A percentile compares a stretch with the other conserved stretches of the same genome.
Evolutionary conservation across 2,797 vertebrate species (phyloP).

Genomic region (Moxostoma hubbsi): DNA sequence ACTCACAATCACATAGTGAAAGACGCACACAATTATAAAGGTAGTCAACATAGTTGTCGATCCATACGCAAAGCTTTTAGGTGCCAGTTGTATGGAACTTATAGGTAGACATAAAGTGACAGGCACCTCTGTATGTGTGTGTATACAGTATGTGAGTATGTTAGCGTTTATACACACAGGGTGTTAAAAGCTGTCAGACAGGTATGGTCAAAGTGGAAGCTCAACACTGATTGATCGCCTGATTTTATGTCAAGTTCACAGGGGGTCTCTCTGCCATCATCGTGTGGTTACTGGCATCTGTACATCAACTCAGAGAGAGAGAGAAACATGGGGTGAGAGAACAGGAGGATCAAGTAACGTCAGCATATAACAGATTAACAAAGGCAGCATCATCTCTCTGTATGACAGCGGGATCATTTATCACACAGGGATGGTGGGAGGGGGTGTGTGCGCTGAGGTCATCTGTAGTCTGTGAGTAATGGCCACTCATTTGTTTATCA

Average conservation of each 20-base stretch:
- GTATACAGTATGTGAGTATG: constrained; percentile 45
- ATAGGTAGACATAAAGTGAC: neutral
- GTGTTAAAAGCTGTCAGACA: constrained; percentile 77
- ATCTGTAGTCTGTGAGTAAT: constrained; percentile 55
- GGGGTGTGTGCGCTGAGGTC: constrained; percentile 52
- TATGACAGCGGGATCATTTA: constrained; percentile 55
- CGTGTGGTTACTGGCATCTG: constrained; percentile 78
- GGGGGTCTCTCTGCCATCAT: constrained; percentile 78
- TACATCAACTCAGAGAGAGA: constrained; percentile 53
- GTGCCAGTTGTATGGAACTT: too few relatives aligned
- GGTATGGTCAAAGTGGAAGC: constrained; percentile 73
- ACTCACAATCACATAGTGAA: too few relatives aligned
- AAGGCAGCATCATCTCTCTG: constrained; percentile 51
- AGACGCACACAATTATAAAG: neutral
- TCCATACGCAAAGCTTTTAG: neutral
- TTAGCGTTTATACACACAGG: constrained; percentile 56
- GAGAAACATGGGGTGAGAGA: constrained; percentile 23
- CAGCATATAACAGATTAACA: constrained; percentile 55
- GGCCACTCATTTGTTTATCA: constrained; percentile 52
- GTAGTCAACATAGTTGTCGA: neutral
- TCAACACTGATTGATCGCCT: constrained; percentile 77
- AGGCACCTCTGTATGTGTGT: constrained; percentile 4
- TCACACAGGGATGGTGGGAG: constrained; percentile 47
- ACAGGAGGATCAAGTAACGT: constrained; percentile 50
- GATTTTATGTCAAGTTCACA: constrained; percentile 79